Percentiles rank a stretch among this genome's conserved stretches.
phyloP scores from a whole-genome alignment of 2,113 vertebrate genomes.

The Lasiurus cinereus region DNA sequence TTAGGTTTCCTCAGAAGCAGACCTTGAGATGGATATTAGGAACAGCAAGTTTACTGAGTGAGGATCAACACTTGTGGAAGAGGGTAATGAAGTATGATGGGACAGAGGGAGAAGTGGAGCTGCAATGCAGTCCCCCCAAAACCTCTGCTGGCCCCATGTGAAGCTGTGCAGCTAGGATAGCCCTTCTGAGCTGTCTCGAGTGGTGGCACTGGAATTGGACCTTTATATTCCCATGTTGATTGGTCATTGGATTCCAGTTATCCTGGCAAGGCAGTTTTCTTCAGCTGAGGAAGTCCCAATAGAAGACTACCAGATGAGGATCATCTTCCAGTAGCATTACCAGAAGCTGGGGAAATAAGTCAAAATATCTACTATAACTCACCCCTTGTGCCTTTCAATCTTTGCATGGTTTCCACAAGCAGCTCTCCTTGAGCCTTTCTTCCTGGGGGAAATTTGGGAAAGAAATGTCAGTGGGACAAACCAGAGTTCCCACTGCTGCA shows the following conservation, averaged over 20 bases:
- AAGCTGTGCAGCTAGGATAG: neutral
- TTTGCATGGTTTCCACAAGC: neutral
- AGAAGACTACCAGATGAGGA: neutral
- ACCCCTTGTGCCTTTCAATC: neutral
- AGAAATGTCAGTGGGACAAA: neutral
- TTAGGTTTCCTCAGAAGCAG: neutral
- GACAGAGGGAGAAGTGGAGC: neutral
- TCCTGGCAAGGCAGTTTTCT: neutral
- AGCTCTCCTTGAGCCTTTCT: neutral
- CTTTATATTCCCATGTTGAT: neutral
- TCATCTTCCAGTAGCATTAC: neutral
- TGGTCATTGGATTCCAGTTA: neutral
- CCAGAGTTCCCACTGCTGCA: neutral
- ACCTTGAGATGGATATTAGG: neutral
- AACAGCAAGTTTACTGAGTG: neutral
- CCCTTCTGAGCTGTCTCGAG: neutral
- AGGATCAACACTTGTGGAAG: neutral
- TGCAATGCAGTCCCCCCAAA: neutral
- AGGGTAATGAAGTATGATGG: neutral
- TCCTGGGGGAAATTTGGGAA: neutral
- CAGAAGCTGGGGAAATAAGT: neutral
- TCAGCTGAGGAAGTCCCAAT: neutral
- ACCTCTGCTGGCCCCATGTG: neutral
- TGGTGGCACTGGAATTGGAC: neutral
- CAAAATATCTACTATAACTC: neutral